These are phyloP conservation scores for Ormyrus thymus DNA, from an alignment of 2,888 invertebrate species.

Conservation along the genomic window DNA sequence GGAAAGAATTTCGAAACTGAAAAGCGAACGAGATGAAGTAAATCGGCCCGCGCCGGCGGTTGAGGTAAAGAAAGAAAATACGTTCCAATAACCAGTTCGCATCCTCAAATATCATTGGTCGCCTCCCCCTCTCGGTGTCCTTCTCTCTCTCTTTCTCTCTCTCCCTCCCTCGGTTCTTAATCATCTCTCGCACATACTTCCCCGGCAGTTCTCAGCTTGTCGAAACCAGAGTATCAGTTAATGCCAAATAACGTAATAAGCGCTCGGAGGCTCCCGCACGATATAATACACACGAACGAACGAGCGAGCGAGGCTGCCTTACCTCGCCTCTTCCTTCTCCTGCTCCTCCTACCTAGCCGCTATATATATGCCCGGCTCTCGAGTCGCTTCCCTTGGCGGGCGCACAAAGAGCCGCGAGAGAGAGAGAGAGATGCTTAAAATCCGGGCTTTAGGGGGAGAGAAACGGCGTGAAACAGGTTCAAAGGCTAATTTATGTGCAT, in stretches of 20 bases:
- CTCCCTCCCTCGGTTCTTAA: background rate
- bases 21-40: background rate
- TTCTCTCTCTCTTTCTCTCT: background rate
- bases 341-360: constrained; percentile 5
- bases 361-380: constrained; percentile 1
- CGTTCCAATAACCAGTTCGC: background rate
- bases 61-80: background rate
- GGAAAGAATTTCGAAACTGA: no score
- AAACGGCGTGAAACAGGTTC: constrained; percentile 41
- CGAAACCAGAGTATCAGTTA: constrained; percentile 43
- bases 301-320: background rate
- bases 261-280: constrained; percentile 7
- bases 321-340: background rate
- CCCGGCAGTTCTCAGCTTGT: constrained; percentile 1
- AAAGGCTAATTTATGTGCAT: constrained; percentile 49
- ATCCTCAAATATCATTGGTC: constrained; percentile 2
- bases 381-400: background rate
- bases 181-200: background rate
- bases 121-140: no score
- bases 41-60: no score
- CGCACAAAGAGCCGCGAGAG: background rate
- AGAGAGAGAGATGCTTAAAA: background rate
- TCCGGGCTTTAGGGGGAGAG: background rate
- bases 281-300: background rate
- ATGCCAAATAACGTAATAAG: constrained; percentile 45